Evolutionary conservation across 2,113 vertebrate species (phyloP).

Genomic region (Bos taurus): DNA sequence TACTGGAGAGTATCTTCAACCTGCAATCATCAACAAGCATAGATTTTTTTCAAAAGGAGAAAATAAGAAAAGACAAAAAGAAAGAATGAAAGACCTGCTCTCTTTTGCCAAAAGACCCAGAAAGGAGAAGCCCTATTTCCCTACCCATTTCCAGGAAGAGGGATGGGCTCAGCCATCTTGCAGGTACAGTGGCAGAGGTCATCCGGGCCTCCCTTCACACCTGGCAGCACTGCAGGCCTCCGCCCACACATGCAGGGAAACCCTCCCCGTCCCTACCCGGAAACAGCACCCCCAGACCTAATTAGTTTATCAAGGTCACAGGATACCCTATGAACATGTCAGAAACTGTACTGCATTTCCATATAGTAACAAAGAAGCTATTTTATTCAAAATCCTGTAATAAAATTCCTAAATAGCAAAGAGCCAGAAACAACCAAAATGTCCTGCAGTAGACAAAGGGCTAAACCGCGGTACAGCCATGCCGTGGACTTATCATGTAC

Average conservation of each 20-base stretch:
- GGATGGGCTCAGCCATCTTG: neutral
- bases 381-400: neutral
- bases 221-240: neutral
- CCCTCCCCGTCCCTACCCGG: neutral
- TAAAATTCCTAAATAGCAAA: neutral
- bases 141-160: neutral
- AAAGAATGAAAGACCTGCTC: neutral
- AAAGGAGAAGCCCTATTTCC: neutral
- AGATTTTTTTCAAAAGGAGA: neutral
- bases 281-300: neutral
- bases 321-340: neutral
- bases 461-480: neutral
- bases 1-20: neutral
- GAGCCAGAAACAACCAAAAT: neutral
- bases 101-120: neutral
- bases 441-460: neutral
- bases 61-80: neutral
- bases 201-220: neutral
- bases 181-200: neutral
- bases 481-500: fast-evolving
- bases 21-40: neutral
- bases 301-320: neutral
- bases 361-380: neutral
- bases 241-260: neutral
- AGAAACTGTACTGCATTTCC: neutral